Evolutionary conservation across 2,888 invertebrate genomes (phyloP).

Genomic region (Lithophane ornitopus): DNA sequence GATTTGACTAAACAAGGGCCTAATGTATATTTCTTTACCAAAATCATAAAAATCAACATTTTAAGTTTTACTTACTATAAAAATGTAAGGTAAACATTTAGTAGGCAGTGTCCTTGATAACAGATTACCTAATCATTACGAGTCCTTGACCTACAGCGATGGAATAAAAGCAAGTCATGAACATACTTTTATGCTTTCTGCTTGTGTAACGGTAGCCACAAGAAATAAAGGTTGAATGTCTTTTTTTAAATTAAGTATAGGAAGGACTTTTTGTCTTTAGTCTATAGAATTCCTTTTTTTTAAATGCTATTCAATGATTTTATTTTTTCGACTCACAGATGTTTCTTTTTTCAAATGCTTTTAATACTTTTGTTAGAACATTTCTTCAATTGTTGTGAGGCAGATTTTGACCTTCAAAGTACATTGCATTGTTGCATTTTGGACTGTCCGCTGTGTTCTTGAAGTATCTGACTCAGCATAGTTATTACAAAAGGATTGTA

Average conservation of each 20-base stretch:
- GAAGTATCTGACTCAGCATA: conserved; percentile 1
- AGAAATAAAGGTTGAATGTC: neutral
- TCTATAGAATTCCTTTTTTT: too few species aligned
- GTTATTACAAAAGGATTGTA: conserved; percentile 1
- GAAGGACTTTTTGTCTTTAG: neutral
- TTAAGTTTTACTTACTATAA: neutral
- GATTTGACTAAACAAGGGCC: neutral
- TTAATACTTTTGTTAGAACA: neutral
- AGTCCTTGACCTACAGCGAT: conserved; percentile 44
- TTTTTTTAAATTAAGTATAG: neutral
- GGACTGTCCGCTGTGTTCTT: neutral
- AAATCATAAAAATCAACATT: neutral
- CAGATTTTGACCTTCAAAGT: conserved; percentile 25
- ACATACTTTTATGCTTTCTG: conserved; percentile 4
- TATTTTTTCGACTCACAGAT: too few species aligned
- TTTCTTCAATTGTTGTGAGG: conserved; percentile 5
- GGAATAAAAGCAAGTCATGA: conserved; percentile 40
- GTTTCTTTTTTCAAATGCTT: neutral
- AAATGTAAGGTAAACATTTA: conserved; percentile 7
- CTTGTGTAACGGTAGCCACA: neutral
- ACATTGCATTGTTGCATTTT: conserved; percentile 23
- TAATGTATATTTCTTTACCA: neutral
- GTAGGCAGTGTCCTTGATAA: conserved; percentile 19
- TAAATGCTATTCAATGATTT: neutral
- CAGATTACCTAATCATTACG: conserved; percentile 21